A percentile compares a stretch with the other conserved stretches of the same genome.
Evolutionary conservation across 2,888 invertebrate genomes (phyloP).

Genomic region (Pyrgus malvae): DNA sequence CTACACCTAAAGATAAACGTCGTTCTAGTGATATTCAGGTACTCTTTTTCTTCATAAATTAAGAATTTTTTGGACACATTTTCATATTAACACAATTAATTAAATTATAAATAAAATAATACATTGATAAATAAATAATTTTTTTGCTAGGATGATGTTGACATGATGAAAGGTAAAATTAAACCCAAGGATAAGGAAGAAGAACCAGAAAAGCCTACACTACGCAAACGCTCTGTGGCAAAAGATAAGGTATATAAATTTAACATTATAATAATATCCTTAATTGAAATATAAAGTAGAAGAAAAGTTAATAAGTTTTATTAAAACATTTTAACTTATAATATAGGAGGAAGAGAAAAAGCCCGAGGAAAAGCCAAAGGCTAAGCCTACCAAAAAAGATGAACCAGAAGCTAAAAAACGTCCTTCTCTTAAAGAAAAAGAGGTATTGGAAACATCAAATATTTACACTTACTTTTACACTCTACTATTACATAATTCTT

Average conservation of each 20-base stretch:
- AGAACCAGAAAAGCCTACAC: constrained; percentile 66
- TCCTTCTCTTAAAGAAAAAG: constrained; percentile 70
- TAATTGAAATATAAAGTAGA: no score
- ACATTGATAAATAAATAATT: background rate
- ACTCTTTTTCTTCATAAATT: constrained; percentile 32
- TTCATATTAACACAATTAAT: background rate
- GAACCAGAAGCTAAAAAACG: constrained; percentile 69
- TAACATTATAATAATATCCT: background rate
- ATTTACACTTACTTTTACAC: constrained; percentile 32
- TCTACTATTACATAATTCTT: constrained; percentile 36
- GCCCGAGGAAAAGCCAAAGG: constrained; percentile 72
- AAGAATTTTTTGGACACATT: background rate
- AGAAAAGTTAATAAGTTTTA: no score
- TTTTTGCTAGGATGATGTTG: constrained; percentile 65
- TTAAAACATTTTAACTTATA: constrained; percentile 15
- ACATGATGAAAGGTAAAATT: constrained; percentile 74
- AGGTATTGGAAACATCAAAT: constrained; percentile 50
- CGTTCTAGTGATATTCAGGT: constrained; percentile 68
- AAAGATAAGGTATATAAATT: constrained; percentile 66
- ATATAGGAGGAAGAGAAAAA: constrained; percentile 70
- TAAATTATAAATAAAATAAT: background rate
- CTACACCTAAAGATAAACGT: constrained; percentile 69
- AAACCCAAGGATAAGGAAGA: constrained; percentile 71
- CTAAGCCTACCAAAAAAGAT: constrained; percentile 65
- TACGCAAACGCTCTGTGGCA: constrained; percentile 66